Evolutionary conservation across 2,888 invertebrate genomes (phyloP).

Genomic region (Drosophila paramelanica): DNA sequence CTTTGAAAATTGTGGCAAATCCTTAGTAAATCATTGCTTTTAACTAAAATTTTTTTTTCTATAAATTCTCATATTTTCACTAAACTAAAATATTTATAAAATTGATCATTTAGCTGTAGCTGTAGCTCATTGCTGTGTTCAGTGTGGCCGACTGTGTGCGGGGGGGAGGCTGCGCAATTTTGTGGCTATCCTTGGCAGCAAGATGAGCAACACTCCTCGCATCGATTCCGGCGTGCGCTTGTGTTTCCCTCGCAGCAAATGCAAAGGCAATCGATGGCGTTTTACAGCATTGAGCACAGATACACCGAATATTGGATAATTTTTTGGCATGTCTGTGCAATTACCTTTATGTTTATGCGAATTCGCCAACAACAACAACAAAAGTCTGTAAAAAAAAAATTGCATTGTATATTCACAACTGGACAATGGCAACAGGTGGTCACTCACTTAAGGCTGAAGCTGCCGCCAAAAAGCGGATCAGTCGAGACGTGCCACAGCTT

Average conservation of each 20-base stretch:
- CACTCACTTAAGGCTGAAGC: constrained; percentile 60
- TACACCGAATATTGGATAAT: constrained; percentile 68
- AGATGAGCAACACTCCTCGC: constrained; percentile 3
- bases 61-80: no score
- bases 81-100: no score
- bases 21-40: no score
- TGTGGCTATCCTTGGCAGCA: constrained; percentile 58
- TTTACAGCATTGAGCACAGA: constrained; percentile 62
- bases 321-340: constrained; percentile 78
- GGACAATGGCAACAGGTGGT: constrained; percentile 73
- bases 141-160: constrained; percentile 7
- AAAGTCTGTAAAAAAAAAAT: constrained; percentile 1
- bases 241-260: constrained; percentile 64
- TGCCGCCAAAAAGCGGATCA: constrained; percentile 10
- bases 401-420: constrained; percentile 24
- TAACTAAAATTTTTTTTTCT: no score
- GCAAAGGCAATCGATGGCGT: constrained; percentile 75
- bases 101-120: no score
- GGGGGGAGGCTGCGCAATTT: constrained; percentile 15
- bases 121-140: constrained; percentile 9
- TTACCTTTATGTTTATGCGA: constrained; percentile 79
- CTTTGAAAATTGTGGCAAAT: no score
- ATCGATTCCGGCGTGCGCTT: constrained; percentile 25
- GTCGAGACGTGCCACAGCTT: constrained; percentile 30
- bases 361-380: constrained; percentile 44